Evolutionary conservation across 2,113 vertebrate genomes (phyloP), one percentile per base, ranked within the genome.

Genomic region (Amphiprion percula): DNA sequence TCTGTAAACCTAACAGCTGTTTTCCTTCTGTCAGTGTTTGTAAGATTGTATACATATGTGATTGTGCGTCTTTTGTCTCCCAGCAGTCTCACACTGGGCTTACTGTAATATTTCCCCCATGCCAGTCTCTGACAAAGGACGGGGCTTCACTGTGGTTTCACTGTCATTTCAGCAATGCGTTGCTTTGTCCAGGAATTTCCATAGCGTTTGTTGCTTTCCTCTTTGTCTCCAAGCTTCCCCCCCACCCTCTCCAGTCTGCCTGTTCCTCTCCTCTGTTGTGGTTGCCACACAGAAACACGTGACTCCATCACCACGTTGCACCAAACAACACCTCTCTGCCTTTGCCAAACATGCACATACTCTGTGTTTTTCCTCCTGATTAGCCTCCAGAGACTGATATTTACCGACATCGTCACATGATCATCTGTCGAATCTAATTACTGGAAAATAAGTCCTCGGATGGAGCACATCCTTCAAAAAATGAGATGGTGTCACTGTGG

Each of bases 121-220:
- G 33, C 41, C 64, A 56, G 24, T 17, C 30, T 23, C 23, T 24
- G 62, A 80, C 54, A 67, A 68, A 71, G 77, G 68, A 54, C 56
- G 47, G 54, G 33, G 23, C 30, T 54, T 26, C 10, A 3, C 46
- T 83, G 50, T 54, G 64, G 73, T 80, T 60, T 74, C 50, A 47
- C 52, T 73, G 79, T 80, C 67, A 30, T 80, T 68, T 50, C 44
- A 67, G 63, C 68, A 62, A 53, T 16, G 37, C 26, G 3, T 58
- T n/a, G 4, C 54, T 84, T 66, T 77, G 47, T 72, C 60, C 47
- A 56, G 62, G 59, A 86, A 74, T 88, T 84, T 76, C 80, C 59
- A 73, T 59, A 70, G 78, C 64, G 72, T 77, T 66, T 24, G 23
- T 24, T 72, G 59, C 47, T 39, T 53, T 79, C 47, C 73, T 69